Base-by-base conservation (phyloP, 2,113 vertebrate genomes). In the Cardinalis cardinalis region DNA sequence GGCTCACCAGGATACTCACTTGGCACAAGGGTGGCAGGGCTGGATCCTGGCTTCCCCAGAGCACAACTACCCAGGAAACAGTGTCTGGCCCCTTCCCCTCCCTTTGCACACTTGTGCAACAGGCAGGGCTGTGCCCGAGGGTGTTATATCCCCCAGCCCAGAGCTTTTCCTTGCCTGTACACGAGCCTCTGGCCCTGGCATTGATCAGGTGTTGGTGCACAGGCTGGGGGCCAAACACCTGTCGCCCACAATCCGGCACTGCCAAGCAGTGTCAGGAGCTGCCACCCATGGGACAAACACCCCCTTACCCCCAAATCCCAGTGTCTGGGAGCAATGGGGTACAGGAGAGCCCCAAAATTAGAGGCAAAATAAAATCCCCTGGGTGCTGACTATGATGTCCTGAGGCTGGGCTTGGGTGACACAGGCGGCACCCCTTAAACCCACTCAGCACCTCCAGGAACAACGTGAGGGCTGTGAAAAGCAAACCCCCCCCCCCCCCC, bases 221-320 rank as follows among this genome's bases (percentile, higher is more conserved):
- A 38, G 93, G 93, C 60, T 0, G 7, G 86, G n/a, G 40, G 87
- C 86, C 95, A 97, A 93, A 40, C 95, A 95, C 95, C 95, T 95
- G 95, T 84, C 4, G 5, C 52, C 83, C 72, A 7, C 23, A 6
- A 49, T 52, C 85, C 4, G 2, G 3, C 14, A 28, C 38, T 4
- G 18, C 60, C 0, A 1, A 20, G 71, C 23, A 4, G 31, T 9
- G 65, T 8, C 23, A 0, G 4, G 44, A 53, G 61, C 51, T 60
- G 28, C n/a, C 56, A 48, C 36, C 43, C 66, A 26, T 4, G 28
- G n/a, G 16, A 53, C 43, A 41, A n/a, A 12, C 4, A 8, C 18
- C 14, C 10, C 25, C 3, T 4, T 8, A 2, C 1, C 51, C 69
- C 31, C 53, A 79, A 5, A 38, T 15, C 43, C 38, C 40, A 36